Conservation (phyloP, 2,113 vertebrate genomes). For the Peromyscus leucopus region DNA sequence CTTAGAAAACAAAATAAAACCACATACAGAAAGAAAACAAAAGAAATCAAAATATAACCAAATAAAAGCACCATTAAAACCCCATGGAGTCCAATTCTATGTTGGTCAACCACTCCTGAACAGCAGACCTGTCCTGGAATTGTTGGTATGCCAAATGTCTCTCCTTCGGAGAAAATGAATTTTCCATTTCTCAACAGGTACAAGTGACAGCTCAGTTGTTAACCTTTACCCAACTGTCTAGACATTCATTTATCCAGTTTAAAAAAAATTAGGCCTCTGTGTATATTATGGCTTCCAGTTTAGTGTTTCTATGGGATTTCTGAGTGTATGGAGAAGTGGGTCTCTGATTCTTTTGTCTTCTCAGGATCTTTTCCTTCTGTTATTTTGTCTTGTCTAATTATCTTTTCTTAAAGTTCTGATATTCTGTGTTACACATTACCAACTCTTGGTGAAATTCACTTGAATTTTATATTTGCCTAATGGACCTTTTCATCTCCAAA, state of each 20-base stretch:
- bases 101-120: background rate
- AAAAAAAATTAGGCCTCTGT: background rate
- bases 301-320: background rate
- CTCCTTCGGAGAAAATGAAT: background rate
- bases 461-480: background rate
- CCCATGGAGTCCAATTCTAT: background rate
- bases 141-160: background rate
- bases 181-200: background rate
- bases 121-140: background rate
- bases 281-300: background rate
- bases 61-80: background rate
- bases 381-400: background rate
- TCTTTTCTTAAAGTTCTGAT: background rate
- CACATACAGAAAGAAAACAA: too few relatives aligned
- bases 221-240: background rate
- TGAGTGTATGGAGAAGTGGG: background rate
- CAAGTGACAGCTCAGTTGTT: background rate
- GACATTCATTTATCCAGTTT: background rate
- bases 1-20: background rate
- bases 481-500: background rate
- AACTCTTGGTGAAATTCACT: background rate
- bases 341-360: background rate
- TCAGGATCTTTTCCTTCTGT: background rate
- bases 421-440: background rate
- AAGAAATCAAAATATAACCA: too few relatives aligned